Evolutionary conservation across 2,113 vertebrate species (phyloP), one percentile per base, ranked within the genome.

Genomic region (Oreochromis niloticus): DNA sequence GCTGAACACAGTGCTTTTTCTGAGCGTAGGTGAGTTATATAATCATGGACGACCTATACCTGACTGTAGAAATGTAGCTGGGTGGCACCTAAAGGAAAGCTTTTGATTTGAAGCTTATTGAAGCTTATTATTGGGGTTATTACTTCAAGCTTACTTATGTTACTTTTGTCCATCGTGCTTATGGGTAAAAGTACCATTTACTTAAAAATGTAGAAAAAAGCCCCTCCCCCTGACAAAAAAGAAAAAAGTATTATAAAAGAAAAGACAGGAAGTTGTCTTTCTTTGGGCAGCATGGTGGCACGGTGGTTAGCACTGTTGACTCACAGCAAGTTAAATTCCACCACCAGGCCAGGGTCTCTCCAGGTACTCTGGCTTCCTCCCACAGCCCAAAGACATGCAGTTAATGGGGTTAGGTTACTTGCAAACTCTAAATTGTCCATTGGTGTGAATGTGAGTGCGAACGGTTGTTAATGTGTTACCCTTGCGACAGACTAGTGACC

Each of bases 211-310:
- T 5, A 8, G 6, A 39, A 41, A 66, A 68, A 66, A 39, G 34
- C 34, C 34, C 2, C 1, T 36, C 61, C 32, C 32, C 16, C 2
- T 3, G 9, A 63, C 1, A n/a, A 66, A 39, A 12, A 66, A 22
- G 17, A 66, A 71, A 68, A 68, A 68, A 41, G 5, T 46, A 43
- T 43, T 39, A 16, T 6, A 32, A 61, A 59, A 39, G 61, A 66
- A 66, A 39, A 39, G 2, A 36, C 17, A 66, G 61, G 32, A 66
- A 36, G 57, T 34, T 61, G 59, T 19, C 59, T 34, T 8, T 61
- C 3, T 19, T 1, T 17, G 0, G 0, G 57, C 57, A 32, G 14
- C 0, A 59, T 6, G 27, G 57, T 0, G 0, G 56, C 57, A 61
- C 0, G 1, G 16, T 11, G 57, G 30, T 61, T 34, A 61, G 30